Base-by-base conservation (phyloP, 2,797 vertebrate species). In the Gymnoscopelus braueri region DNA sequence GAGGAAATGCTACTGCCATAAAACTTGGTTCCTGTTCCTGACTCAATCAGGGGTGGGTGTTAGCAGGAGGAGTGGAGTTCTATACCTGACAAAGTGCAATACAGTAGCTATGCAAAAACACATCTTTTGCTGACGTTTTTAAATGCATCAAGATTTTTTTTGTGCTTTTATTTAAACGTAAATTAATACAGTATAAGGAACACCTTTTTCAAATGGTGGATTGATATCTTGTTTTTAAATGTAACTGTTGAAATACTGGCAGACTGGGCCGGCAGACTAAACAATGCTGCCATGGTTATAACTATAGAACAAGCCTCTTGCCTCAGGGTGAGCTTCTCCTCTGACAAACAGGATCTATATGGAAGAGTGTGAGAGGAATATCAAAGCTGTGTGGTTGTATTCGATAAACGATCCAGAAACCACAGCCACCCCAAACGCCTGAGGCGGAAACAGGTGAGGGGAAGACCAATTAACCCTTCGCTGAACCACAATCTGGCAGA, bases 401-500 rank as follows among this genome's bases (percentile, higher is more conserved):
- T 85, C 35, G 69, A 76, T 84, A 82, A 79, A 73, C 14, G 24
- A 82, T 79, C 61, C 87, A 87, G 79, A 89, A 94, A 84, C 87
- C 87, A 88, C 87, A 91, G 79, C 78, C 51, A 80, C 85, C 87
- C 77, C 73, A 65, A 58, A 77, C 71, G 71, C 83, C 83, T 85
- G 83, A 76, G 79, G 83, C 90, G 91, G 90, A 95, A 93, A 90
- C 86, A 93, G 92, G 87, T 90, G 88, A 89, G 84, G 49, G 78
- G 83, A 87, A 93, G 83, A 87, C 78, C 71, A 70, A 76, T 92
- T 87, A 83, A 84, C 82, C 55, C 65, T 86, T 58, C 24, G 52
- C 58, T 76, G 63, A 79, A 61, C 78, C 54, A 67, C 57, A 51
- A 14, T 26, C 2, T 60, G 39, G 39, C 39, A 44, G 39, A 39